phyloP scores from a whole-genome alignment of 2,888 invertebrate species.

The Tanytarsus gracilentus region DNA sequence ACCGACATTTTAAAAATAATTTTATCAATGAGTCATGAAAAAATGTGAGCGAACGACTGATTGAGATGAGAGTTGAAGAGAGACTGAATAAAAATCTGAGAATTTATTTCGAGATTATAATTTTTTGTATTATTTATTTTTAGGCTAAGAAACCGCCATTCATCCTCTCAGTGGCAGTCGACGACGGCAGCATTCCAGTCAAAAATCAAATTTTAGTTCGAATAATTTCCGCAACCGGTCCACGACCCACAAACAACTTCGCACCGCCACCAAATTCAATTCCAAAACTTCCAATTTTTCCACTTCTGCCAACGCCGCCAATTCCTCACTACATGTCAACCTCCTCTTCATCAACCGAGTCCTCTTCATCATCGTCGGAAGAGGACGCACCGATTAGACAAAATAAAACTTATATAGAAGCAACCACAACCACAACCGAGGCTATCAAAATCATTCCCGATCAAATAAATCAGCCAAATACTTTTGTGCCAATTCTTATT shows the following conservation, averaged over 20 bases:
- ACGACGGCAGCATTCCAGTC: constrained; percentile 5
- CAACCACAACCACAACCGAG: constrained; percentile 37
- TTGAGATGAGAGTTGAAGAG: no score
- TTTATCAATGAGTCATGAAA: no score
- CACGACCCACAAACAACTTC: background rate
- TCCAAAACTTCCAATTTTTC: constrained; percentile 3
- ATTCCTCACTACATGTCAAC: background rate
- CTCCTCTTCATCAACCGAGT: background rate
- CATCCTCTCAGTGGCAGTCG: constrained; percentile 10
- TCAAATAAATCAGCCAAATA: constrained; percentile 31
- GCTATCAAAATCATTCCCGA: constrained; percentile 40
- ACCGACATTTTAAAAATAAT: no score
- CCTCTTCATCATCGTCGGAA: no score
- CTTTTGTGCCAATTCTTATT: constrained; percentile 58
- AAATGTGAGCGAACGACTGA: no score
- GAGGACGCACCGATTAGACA: background rate
- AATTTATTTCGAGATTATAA: background rate
- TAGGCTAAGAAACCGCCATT: background rate
- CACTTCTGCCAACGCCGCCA: background rate
- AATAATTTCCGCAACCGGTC: background rate
- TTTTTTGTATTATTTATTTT: background rate
- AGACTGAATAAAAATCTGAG: background rate
- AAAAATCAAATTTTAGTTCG: constrained; percentile 20
- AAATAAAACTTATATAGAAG: constrained; percentile 34
- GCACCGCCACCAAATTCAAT: background rate